Evolutionary conservation across 2,113 vertebrate genomes (phyloP).

Genomic region (Polyodon spathula): DNA sequence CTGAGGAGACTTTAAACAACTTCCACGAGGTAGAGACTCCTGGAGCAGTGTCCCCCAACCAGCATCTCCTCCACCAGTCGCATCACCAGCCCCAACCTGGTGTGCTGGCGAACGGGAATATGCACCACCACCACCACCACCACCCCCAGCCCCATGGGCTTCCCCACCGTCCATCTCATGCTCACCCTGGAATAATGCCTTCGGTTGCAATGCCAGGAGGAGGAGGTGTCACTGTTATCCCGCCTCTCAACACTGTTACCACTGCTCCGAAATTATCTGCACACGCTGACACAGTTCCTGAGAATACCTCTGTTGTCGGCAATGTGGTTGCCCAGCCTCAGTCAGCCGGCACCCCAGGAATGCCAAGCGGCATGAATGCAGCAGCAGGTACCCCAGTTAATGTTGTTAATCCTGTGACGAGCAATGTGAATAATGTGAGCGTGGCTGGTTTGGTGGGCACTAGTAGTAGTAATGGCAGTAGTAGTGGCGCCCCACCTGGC

Average conservation of each 20-base stretch:
- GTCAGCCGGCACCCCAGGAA: conserved; percentile 38
- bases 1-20: conserved; percentile 94
- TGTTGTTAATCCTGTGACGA: conserved; percentile 61
- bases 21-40: conserved; percentile 94
- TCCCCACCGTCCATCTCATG: conserved; percentile 50
- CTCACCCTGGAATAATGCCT: too few relatives aligned
- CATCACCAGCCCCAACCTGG: conserved; percentile 68
- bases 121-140: conserved; percentile 72
- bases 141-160: conserved; percentile 65
- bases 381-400: conserved; percentile 60
- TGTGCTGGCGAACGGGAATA: conserved; percentile 76
- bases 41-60: conserved; percentile 88
- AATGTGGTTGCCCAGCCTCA: conserved; percentile 38
- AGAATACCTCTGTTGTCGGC: conserved; percentile 41
- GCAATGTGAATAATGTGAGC: conserved; percentile 63
- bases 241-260: conserved; percentile 30
- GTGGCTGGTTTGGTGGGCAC: conserved; percentile 50
- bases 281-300: conserved; percentile 39
- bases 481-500: conserved; percentile 39
- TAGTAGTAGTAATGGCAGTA: conserved; percentile 47
- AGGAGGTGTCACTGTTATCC: conserved; percentile 23
- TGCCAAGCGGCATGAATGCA: conserved; percentile 47
- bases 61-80: conserved; percentile 69
- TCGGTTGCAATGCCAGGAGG: conserved; percentile 23
- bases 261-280: conserved; percentile 58